Evolutionary conservation across 2,888 invertebrate species (phyloP), one percentile per base, ranked within the genome.

Genomic region (Hypomecis atomaria): DNA sequence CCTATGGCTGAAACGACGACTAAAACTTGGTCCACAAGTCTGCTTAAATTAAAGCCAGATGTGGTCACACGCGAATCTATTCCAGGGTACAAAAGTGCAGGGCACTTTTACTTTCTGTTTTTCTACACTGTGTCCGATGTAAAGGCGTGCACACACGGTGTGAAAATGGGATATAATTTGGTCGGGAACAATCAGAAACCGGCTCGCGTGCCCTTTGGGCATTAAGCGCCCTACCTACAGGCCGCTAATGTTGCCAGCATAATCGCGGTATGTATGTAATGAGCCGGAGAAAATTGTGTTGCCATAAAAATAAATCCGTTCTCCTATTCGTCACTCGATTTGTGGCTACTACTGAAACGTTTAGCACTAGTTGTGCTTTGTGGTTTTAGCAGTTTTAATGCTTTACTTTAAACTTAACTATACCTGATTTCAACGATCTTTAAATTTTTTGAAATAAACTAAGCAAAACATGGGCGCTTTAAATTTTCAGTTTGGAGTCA

Each of bases 131-230:
- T 59, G 59, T 7, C 47, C 45, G 10, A 65, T 13, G 57, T 79
- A 78, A 78, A 82, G 81, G 78, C 76, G 76, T 75, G 80, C 82
- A 85, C 82, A 85, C 85, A 86, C 87, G 86, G 92, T 90, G 92
- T 91, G 91, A 92, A 91, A 92, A 91, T 90, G 85, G 90, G 88
- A 89, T 90, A 91, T 90, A 90, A 92, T 91, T 92, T 91, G 88
- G 90, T 53, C 60, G 86, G 88, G 85, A 90, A 92, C 90, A 91
- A 92, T 90, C 89, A 91, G 88, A 87, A 92, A 89, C 85, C 82
- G 79, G 89, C 84, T 92, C 82, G 92, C 92, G 92, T 92, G 92
- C 87, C 90, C 87, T 81, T 76, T 78, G 87, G 88, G 85, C 90
- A 92, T 92, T 92, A 92, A 71, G 75, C 87, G 89, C 91, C 90